Conservation (phyloP, 1,140 invertebrate species). For the Matsumurasca onukii region DNA sequence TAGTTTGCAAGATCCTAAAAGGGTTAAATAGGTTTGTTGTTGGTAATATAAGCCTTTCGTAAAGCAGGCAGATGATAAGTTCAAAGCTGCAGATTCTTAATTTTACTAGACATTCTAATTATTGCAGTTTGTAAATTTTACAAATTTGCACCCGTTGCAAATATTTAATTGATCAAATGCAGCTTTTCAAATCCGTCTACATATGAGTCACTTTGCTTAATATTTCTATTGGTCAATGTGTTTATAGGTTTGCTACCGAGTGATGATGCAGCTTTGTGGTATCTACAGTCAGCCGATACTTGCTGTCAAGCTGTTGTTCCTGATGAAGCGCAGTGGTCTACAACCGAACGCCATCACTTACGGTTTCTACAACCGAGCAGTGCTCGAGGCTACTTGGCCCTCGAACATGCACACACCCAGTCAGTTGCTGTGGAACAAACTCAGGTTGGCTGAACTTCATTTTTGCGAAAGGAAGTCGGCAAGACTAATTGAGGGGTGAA, state of each 20-base stretch:
- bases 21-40: too few species aligned
- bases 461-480: too few species aligned
- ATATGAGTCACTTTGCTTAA: slow-evolving; percentile 1
- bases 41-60: too few species aligned
- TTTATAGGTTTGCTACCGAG: slow-evolving; percentile 88
- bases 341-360: slow-evolving; percentile 98
- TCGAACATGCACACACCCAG: slow-evolving; percentile 79
- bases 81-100: too few species aligned
- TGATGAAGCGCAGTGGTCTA: slow-evolving; percentile 93
- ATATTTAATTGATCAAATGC: too few species aligned
- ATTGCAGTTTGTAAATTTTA: too few species aligned
- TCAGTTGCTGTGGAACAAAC: slow-evolving; percentile 89
- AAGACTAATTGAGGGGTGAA: too few species aligned
- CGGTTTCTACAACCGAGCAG: slow-evolving; percentile 81
- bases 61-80: too few species aligned
- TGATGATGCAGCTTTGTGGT: slow-evolving; percentile 98
- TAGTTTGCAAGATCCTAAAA: too few species aligned
- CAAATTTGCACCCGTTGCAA: too few species aligned
- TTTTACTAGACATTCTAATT: too few species aligned
- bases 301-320: slow-evolving; percentile 91
- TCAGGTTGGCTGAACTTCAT: slow-evolving; percentile 60
- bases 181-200: slow-evolving; percentile 3
- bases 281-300: slow-evolving; percentile 90
- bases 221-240: slow-evolving; percentile 19
- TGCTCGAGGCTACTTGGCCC: slow-evolving; percentile 94